phyloP scores from a whole-genome alignment of 2,797 vertebrate species.

The Toxotes lorentzi region DNA sequence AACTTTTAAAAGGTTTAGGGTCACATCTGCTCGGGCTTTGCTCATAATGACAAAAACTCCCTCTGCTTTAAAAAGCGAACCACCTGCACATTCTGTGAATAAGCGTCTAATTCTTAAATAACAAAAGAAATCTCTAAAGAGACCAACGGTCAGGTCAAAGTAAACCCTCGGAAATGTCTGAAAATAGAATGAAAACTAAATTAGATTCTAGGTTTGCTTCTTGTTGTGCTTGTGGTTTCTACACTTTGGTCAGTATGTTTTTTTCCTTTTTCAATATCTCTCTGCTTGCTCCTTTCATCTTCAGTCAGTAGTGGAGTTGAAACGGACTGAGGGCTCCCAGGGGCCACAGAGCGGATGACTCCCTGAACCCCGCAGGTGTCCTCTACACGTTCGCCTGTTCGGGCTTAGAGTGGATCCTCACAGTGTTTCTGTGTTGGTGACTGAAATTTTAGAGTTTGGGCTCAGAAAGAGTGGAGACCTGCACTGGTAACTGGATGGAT shows the following conservation, averaged over 20 bases:
- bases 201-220: neutral
- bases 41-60: no score
- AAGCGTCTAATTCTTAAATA: no score
- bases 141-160: no score
- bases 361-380: slow-evolving; percentile 59
- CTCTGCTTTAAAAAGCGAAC: no score
- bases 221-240: neutral
- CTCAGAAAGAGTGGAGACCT: no score
- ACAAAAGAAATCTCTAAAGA: no score
- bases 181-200: neutral
- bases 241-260: neutral
- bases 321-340: slow-evolving; percentile 39
- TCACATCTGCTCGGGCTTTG: no score
- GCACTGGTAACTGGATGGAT: no score
- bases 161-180: no score
- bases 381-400: slow-evolving; percentile 2
- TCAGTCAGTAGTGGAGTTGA: slow-evolving; percentile 51
- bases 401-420: slow-evolving; percentile 4
- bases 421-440: neutral
- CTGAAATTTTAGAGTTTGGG: no score
- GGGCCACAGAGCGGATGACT: neutral
- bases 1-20: neutral
- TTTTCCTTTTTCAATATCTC: neutral
- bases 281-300: slow-evolving; percentile 69
- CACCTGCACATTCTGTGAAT: no score